These are phyloP conservation scores for Himalopsyche anomala DNA, from an alignment of 2,888 invertebrate genomes.

Conservation along the genomic window DNA sequence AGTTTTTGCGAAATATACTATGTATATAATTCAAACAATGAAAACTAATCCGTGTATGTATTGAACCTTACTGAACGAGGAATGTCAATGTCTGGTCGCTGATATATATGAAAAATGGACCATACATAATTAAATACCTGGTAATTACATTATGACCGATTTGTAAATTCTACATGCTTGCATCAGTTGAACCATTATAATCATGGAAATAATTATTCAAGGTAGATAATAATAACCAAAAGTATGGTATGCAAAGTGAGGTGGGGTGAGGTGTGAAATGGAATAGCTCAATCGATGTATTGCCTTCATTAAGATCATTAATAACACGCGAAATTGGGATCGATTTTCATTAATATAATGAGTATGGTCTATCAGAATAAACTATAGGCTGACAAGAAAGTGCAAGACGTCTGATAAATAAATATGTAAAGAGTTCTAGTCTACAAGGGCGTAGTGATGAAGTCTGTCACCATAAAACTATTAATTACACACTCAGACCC, in stretches of 20 bases:
- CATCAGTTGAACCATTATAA: neutral
- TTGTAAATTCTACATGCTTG: neutral
- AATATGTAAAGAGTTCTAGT: no score
- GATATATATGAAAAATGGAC: no score
- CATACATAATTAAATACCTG: neutral
- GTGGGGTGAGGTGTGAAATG: neutral
- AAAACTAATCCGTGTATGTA: no score
- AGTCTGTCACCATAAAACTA: no score
- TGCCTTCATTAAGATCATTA: neutral
- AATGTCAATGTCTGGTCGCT: no score
- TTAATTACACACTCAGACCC: no score
- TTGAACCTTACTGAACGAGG: no score
- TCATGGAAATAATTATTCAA: neutral
- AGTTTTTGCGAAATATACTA: no score
- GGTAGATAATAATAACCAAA: neutral
- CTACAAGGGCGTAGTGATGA: no score
- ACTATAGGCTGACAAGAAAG: conserved; percentile 5
- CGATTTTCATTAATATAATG: conserved; percentile 23
- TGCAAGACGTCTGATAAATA: no score
- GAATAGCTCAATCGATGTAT: conserved; percentile 22
- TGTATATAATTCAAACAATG: no score
- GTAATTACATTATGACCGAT: neutral
- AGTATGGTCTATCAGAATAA: neutral
- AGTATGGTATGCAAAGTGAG: neutral
- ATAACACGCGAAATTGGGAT: conserved; percentile 20